Conservation (phyloP, 2,888 invertebrate genomes). For the Chrysolina haemoptera region DNA sequence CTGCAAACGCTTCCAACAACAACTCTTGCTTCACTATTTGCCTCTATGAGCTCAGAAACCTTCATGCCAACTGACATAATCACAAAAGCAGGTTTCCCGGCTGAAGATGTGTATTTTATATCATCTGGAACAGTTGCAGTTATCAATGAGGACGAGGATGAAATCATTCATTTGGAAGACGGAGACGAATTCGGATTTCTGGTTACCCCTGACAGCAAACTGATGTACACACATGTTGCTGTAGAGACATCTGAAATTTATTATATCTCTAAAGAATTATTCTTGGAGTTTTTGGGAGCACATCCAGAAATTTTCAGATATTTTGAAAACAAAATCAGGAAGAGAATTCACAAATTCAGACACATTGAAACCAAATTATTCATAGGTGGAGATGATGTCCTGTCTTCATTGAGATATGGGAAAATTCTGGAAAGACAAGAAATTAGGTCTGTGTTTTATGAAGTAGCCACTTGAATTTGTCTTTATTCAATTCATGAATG, state of each 20-base stretch:
- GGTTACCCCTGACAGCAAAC: not conserved
- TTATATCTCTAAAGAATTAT: not conserved
- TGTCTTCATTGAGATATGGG: not conserved
- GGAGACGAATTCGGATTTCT: constrained; percentile 70
- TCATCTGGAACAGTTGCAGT: constrained; percentile 71
- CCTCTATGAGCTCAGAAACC: constrained; percentile 38
- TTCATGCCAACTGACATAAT: constrained; percentile 66
- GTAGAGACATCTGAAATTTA: constrained; percentile 20
- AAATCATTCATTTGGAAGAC: constrained; percentile 72
- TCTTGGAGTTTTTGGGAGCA: constrained; percentile 5
- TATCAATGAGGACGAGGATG: constrained; percentile 68
- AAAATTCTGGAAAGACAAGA: constrained; percentile 5
- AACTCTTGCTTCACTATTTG: constrained; percentile 59
- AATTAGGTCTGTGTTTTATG: not conserved
- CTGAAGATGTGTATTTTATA: constrained; percentile 72
- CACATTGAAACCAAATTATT: not conserved
- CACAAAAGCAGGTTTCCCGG: constrained; percentile 64
- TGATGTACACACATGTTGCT: not conserved
- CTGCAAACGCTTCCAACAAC: constrained; percentile 68
- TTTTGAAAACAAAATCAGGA: constrained; percentile 1
- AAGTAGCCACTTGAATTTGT: not conserved
- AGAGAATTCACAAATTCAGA: constrained; percentile 3
- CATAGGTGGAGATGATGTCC: not conserved
- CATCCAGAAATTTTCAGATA: constrained; percentile 5
- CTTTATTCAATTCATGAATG: not conserved